Base-by-base conservation (phyloP, 2,113 vertebrate species). In the Tupaia chinensis region DNA sequence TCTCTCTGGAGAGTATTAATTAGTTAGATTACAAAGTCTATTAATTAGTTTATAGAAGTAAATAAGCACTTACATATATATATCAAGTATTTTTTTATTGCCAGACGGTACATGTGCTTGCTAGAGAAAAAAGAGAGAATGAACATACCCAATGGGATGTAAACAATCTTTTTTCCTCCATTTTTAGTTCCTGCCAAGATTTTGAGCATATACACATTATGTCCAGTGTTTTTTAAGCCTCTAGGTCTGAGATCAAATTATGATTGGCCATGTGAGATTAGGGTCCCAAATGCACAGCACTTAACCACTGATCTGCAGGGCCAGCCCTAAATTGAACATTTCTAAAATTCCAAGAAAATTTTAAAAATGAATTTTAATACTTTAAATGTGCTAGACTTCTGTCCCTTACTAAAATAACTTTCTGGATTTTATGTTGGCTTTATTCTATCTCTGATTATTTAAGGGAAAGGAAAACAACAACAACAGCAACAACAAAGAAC, bases 281-380 rank as follows among this genome's bases (percentile, higher is more conserved):
- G 44, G 44, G 44, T 44, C 44, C 44, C 44, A 44, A 44, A 44
- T 44, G 44, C 44, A 44, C 44, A 44, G 44, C 44, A 44, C 44
- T 44, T 44, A 44, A 44, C 44, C 44, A 44, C 44, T 44, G 44
- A 3, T 44, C 44, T 44, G 44, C 44, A 44, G 44, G 44, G 44
- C 44, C 44, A 5, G 44, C 44, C 44, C 44, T 44, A 92, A 94
- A 81, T 73, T 23, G 77, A 91, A 56, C 80, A 80, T 54, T 88
- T 88, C 68, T 91, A 91, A 95, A 88, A 65, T 61, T 77, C 22
- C 56, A 27, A 93, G 32, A 91, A 90, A 82, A 89, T 73, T 68
- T 65, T 9, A 23, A 94, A 91, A 66, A 14, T 95, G 44, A 78
- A 74, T 6, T 90, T 84, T 85, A 70, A 76, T 83, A 76, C 2